Evolutionary conservation across 2,888 invertebrate species (phyloP), one percentile per base, ranked within the genome.

Genomic region (Choreutis nemorana): DNA sequence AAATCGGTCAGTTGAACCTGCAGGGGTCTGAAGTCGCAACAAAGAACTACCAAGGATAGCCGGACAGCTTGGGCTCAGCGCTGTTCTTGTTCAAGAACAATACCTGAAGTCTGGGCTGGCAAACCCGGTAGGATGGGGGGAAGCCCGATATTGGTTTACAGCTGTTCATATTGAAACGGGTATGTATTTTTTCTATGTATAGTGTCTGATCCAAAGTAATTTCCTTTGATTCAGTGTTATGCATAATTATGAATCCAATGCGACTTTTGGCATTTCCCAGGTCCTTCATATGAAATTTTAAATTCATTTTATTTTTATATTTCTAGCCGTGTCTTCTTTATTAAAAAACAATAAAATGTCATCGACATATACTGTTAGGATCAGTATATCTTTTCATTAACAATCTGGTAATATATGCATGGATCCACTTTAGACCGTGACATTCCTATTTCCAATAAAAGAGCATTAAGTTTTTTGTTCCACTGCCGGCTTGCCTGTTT

Each of bases 401-500:
- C 15, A 32, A 20, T 14, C n/a, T n/a, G n/a, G 11, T n/a, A 26
- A n/a, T 34, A 37, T 4, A 37, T 18, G 24, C 37, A 29, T 2
- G 34, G 41, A 34, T 43, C 39, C 5, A 31, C 28, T 5, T 37
- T 34, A 6, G 37, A 40, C 28, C 32, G 32, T 26, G 29, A 2
- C 29, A 37, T 24, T 15, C 34, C 37, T n/a, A 40, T 31, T 15
- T 32, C 27, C 6, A 14, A 16, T 32, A 35, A 23, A 10, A 31
- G 10, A 32, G 8, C 18, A 8, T 38, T 36, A 4, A 44, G 15
- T 29, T 44, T 41, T 3, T 24, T 3, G 14, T 44, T 45, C 44
- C 41, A 46, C 11, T 33, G 35, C 3, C 42, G 14, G 31, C 40
- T 42, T 4, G 43, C 43, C 9, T 44, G 44, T 21, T 44, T 43